A percentile compares a stretch with the other conserved stretches of the same genome.
These are phyloP conservation scores for Tetrapedia diversipes DNA, from an alignment of 2,888 invertebrate species.

Conservation along the genomic window DNA sequence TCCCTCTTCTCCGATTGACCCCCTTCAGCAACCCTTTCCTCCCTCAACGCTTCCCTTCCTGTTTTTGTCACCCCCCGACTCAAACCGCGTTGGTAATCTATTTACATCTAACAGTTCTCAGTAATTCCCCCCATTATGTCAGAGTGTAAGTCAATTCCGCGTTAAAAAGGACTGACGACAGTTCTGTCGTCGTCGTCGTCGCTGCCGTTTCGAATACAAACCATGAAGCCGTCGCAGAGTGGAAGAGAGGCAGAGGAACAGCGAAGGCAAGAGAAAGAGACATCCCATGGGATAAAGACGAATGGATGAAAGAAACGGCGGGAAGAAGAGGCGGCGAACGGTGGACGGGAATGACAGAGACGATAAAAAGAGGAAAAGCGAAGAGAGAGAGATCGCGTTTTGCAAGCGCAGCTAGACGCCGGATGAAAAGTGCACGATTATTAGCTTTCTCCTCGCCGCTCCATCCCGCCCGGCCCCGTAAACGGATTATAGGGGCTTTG, in stretches of 20 bases:
- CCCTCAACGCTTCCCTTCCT: not conserved
- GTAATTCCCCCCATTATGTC: slow-evolving; percentile 31
- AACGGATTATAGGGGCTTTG: slow-evolving; percentile 62
- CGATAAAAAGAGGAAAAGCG: not conserved
- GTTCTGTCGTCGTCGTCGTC: not conserved
- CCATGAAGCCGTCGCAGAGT: no score
- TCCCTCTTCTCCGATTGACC: slow-evolving; percentile 26
- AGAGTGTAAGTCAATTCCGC: slow-evolving; percentile 33
- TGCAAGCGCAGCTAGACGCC: slow-evolving; percentile 54
- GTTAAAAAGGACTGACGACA: slow-evolving; percentile 22
- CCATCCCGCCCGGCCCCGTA: slow-evolving; percentile 27
- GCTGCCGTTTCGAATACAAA: slow-evolving; percentile 34
- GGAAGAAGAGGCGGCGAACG: no score
- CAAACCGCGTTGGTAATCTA: slow-evolving; percentile 31
- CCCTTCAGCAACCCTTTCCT: not conserved
- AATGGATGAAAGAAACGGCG: not conserved
- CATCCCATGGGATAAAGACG: no score
- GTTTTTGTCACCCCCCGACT: not conserved
- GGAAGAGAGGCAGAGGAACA: no score
- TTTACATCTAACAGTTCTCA: slow-evolving; percentile 46
- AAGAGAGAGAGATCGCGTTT: slow-evolving; percentile 26
- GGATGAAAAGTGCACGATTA: slow-evolving; percentile 62
- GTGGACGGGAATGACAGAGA: not conserved
- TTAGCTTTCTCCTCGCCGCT: slow-evolving; percentile 55
- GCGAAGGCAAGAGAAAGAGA: no score